phyloP scores from a whole-genome alignment of 2,888 invertebrate genomes.

The Antheraea assamensis region DNA sequence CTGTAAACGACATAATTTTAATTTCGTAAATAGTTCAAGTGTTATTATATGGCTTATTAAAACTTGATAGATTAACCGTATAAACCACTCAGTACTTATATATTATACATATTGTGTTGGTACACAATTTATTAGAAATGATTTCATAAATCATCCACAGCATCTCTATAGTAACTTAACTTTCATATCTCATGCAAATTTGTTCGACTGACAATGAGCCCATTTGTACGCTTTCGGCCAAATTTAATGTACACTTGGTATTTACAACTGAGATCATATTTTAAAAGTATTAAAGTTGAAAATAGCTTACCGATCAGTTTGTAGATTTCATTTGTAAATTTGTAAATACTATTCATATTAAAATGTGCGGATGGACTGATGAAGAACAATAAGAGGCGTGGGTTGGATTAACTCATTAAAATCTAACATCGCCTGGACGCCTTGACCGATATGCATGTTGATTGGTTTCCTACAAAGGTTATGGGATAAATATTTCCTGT shows the following conservation, averaged over 20 bases:
- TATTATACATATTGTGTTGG: not conserved
- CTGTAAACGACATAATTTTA: no score
- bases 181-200: constrained; percentile 80
- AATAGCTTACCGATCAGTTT: constrained; percentile 22
- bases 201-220: constrained; percentile 74
- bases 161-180: constrained; percentile 65
- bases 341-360: constrained; percentile 65
- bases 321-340: constrained; percentile 26
- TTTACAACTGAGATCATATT: constrained; percentile 29
- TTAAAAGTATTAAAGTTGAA: constrained; percentile 23
- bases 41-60: not conserved
- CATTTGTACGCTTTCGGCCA: constrained; percentile 57
- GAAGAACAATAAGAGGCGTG: constrained; percentile 78
- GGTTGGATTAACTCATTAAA: constrained; percentile 74
- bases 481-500: constrained; percentile 17
- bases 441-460: constrained; percentile 77
- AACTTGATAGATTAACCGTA: not conserved
- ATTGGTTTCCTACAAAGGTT: constrained; percentile 40
- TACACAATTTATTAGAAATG: constrained; percentile 20
- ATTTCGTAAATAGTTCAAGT: no score
- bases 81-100: not conserved
- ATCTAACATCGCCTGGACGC: constrained; percentile 66
- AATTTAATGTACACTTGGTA: constrained; percentile 13
- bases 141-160: constrained; percentile 57
- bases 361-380: constrained; percentile 71